Percentiles rank a stretch among this genome's conserved stretches.
Evolutionary conservation across 2,797 vertebrate species (phyloP).

Genomic region (Sibirionetta formosa): DNA sequence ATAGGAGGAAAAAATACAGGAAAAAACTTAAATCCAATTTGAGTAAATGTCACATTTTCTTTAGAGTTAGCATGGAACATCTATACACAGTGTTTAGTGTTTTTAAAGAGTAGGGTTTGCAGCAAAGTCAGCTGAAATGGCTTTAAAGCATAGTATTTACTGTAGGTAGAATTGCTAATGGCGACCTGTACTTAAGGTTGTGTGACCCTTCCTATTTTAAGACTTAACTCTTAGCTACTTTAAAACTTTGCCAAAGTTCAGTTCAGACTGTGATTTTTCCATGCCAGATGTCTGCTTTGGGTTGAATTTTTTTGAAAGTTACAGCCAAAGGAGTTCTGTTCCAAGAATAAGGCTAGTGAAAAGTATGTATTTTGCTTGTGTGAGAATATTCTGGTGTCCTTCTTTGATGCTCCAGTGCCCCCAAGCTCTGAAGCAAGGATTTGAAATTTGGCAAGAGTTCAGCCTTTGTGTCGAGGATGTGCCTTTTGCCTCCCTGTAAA

Average conservation of each 20-base stretch:
- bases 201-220: background rate
- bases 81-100: background rate
- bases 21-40: background rate
- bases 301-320: conserved; percentile 10
- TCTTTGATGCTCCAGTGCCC: conserved; percentile 67
- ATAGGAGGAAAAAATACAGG: background rate
- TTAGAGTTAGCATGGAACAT: background rate
- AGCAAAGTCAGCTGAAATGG: background rate
- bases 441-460: conserved; percentile 69
- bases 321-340: conserved; percentile 38
- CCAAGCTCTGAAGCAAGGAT: conserved; percentile 66
- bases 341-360: conserved; percentile 51
- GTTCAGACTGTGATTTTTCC: conserved; percentile 15
- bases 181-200: background rate
- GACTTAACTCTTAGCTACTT: conserved; percentile 16
- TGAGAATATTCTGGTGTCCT: conserved; percentile 61
- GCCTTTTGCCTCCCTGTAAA: conserved; percentile 67
- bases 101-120: background rate
- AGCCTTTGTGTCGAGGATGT: conserved; percentile 70
- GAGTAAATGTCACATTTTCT: too few relatives aligned
- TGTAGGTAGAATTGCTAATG: background rate
- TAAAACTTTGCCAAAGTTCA: background rate
- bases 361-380: conserved; percentile 60
- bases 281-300: conserved; percentile 31
- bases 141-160: background rate